phyloP scores from a whole-genome alignment of 2,113 vertebrate genomes.

The Lichenostomus cassidix region DNA sequence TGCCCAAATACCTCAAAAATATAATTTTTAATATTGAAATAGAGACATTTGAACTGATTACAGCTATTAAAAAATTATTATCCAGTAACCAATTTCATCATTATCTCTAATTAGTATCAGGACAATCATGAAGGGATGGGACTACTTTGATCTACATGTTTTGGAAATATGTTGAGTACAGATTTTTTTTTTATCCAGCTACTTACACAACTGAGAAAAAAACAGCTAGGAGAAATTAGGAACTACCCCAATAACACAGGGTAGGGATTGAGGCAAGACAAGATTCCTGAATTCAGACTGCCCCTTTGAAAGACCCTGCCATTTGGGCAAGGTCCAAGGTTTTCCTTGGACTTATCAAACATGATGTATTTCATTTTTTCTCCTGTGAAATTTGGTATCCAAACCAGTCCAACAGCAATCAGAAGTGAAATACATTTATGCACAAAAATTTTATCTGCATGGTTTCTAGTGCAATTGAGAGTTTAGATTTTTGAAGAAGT shows the following conservation, averaged over 20 bases:
- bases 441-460: neutral
- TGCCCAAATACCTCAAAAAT: neutral
- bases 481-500: neutral
- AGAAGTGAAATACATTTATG: neutral
- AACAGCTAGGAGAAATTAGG: neutral
- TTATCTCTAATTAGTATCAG: neutral
- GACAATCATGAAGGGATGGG: neutral
- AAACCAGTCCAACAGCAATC: neutral
- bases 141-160: neutral
- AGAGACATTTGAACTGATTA: neutral
- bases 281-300: neutral
- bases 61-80: neutral
- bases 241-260: neutral
- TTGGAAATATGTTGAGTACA: neutral
- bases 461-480: neutral
- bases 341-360: neutral
- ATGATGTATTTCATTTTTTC: accelerated
- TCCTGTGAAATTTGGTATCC: neutral
- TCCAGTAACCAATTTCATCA: neutral
- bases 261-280: neutral
- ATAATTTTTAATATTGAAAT: neutral
- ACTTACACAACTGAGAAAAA: neutral
- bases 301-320: neutral
- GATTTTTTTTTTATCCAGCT: neutral
- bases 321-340: neutral